Evolutionary conservation across 2,888 invertebrate species (phyloP).

Genomic region (Lasius platythorax): DNA sequence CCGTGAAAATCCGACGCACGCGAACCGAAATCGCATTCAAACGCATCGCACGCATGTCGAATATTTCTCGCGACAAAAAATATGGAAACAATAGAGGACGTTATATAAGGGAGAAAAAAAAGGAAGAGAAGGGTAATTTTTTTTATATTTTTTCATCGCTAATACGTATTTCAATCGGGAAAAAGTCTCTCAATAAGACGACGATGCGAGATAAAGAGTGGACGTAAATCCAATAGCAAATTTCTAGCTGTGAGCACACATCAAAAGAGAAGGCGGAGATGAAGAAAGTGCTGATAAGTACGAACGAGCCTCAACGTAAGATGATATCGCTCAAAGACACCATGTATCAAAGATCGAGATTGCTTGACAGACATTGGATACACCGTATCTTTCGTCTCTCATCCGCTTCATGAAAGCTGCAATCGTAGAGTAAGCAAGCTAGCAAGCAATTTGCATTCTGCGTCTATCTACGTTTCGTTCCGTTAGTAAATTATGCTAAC

Average conservation of each 20-base stretch:
- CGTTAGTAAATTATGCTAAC: constrained; percentile 27
- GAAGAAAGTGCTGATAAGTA: constrained; percentile 40
- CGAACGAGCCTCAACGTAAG: constrained; percentile 35
- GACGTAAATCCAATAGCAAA: constrained; percentile 44
- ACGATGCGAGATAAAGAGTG: neutral
- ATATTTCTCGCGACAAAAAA: neutral
- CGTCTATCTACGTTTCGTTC: neutral
- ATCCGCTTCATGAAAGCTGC: constrained; percentile 38
- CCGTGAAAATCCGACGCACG: constrained; percentile 66
- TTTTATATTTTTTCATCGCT: neutral
- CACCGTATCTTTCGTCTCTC: constrained; percentile 47
- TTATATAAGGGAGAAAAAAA: neutral
- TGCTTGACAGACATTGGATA: constrained; percentile 55
- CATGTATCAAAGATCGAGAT: constrained; percentile 44
- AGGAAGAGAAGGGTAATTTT: too few species aligned
- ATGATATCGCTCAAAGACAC: constrained; percentile 51
- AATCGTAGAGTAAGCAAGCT: neutral
- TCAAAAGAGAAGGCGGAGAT: constrained; percentile 41
- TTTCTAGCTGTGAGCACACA: constrained; percentile 47
- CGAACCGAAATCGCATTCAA: neutral
- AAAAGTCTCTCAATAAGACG: neutral
- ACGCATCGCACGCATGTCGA: neutral
- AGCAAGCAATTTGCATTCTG: constrained; percentile 40
- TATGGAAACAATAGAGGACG: neutral
- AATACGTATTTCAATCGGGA: neutral